Evolutionary conservation across 2,888 invertebrate species (phyloP).

Genomic region (Drosophila testacea): DNA sequence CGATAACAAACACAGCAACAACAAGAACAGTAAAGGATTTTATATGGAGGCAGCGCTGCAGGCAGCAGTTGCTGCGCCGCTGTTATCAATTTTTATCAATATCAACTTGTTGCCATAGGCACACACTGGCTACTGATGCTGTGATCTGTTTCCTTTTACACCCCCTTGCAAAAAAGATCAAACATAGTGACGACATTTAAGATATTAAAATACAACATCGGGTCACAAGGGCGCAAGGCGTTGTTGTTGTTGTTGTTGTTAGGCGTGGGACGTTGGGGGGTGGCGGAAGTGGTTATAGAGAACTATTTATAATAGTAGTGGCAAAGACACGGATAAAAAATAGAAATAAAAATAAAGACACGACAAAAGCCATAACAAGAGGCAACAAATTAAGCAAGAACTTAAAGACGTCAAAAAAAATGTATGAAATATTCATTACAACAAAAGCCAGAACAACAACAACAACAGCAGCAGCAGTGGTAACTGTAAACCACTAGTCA

Average conservation of each 20-base stretch:
- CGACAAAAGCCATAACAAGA: slow-evolving; percentile 27
- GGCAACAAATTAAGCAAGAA: slow-evolving; percentile 36
- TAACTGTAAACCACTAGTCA: slow-evolving; percentile 43
- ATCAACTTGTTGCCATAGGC: slow-evolving; percentile 57
- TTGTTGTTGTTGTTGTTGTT: neutral
- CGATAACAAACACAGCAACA: neutral
- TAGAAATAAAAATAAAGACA: neutral
- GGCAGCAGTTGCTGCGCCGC: slow-evolving; percentile 36
- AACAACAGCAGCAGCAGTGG: slow-evolving; percentile 19
- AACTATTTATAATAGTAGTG: slow-evolving; percentile 57
- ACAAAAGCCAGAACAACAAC: slow-evolving; percentile 19
- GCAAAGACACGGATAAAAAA: slow-evolving; percentile 17
- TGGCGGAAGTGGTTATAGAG: slow-evolving; percentile 65
- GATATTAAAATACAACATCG: slow-evolving; percentile 2
- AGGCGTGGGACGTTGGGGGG: slow-evolving; percentile 38
- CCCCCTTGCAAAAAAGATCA: slow-evolving; percentile 8
- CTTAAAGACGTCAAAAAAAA: slow-evolving; percentile 46
- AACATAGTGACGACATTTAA: slow-evolving; percentile 41
- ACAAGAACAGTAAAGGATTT: slow-evolving; percentile 31
- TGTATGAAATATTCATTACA: slow-evolving; percentile 70
- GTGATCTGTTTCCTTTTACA: neutral
- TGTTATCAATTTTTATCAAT: slow-evolving; percentile 57
- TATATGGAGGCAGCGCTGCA: slow-evolving; percentile 32
- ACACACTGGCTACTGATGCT: slow-evolving; percentile 27
- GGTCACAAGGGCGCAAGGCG: slow-evolving; percentile 36